Base-by-base conservation (phyloP, 1,140 invertebrate species). In the Apis cerana region DNA sequence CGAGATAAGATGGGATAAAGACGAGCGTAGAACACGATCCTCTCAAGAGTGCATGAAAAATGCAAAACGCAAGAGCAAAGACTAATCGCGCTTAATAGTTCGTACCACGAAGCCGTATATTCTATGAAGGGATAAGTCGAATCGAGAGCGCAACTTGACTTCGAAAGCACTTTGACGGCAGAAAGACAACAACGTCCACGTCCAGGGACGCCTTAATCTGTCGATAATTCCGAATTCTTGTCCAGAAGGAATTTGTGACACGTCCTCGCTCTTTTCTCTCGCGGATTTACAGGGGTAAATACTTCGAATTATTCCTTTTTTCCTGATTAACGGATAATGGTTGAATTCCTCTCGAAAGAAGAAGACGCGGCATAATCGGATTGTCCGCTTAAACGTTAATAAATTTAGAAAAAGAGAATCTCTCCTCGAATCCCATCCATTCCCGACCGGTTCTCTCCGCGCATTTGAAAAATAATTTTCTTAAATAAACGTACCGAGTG, bases 161-260 rank as follows among this genome's bases (percentile, higher is more conserved):
- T 84, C 71, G 2, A 74, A 80, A 74, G 65, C 64, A 75, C 58
- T 81, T 81, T 71, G 81, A 8, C 11, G 33, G n/a, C 15, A 27
- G 27, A 78, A 58, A 71, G 65, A 68, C 48, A 82, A 77, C 80
- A 77, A 77, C 65, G 67, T n/a, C 33, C 17, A 62, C 48, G 33
- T 75, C 71, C 52, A 15, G 17, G 50, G n/a, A 75, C 50, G 75
- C n/a, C 79, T 70, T 82, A 82, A 82, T 82, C 81, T 78, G 75
- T 82, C 75, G 81, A 82, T 78, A 78, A 82, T 77, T 75, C 70
- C 62, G 68, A 58, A 68, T 84, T 2, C 33, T 33, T 33, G 0
- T 56, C 13, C 68, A 56, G 59, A 79, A 64, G 54, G 74, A 74
- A 75, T 82, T 82, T 82, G 81, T 62, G 64, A 76, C 72, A 75